Base-by-base conservation (phyloP, 1,140 invertebrate species). In the Neelides sp. region DNA sequence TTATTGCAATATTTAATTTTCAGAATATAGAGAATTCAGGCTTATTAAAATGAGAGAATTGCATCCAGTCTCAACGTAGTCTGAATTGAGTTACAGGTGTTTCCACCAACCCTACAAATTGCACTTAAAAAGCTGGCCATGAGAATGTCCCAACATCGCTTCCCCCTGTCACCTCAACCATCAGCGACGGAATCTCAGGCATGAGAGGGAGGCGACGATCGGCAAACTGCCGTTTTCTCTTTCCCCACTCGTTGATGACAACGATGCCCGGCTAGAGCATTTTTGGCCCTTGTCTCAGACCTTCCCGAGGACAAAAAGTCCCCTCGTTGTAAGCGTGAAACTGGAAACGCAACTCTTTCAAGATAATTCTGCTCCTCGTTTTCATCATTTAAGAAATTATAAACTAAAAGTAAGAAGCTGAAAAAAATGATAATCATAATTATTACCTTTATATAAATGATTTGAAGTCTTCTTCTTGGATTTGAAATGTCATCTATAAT, bases 271-370 rank as follows among this genome's bases (percentile, higher is more conserved):
- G 52, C 52, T 58, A 58, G 56, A 54, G 39, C 56, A 58, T 54
- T 45, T 19, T 15, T 19, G 48, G 34, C 56, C 56, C 45, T 58
- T 42, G 43, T 44, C 56, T 58, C 56, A 58, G 56, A 58, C 56
- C 56, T 58, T 58, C 56, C 56, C 56, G 52, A 58, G 52, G 56
- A 49, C 19, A 13, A 49, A 7, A 30, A 22, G 37, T 48, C 52
- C 48, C 47, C 49, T 58, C 26, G 52, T 58, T 58, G 56, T 58
- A 52, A 30, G 56, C 52, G 48, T 58, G 45, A 58, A 58, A 58
- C 56, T 58, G 56, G 56, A 58, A 39, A 43, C 46, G 50, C 44
- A 43, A 23, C 13, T 22, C 19, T 48, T 26, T 48, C 46, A 10
- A 22, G 26, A 23, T 37, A 43, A 43, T 20, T 10, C 17, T 15